A percentile compares a stretch with the other conserved stretches of the same genome.
These are phyloP conservation scores for Cosmia pyralina DNA, from an alignment of 2,888 invertebrate species.

Conservation along the genomic window DNA sequence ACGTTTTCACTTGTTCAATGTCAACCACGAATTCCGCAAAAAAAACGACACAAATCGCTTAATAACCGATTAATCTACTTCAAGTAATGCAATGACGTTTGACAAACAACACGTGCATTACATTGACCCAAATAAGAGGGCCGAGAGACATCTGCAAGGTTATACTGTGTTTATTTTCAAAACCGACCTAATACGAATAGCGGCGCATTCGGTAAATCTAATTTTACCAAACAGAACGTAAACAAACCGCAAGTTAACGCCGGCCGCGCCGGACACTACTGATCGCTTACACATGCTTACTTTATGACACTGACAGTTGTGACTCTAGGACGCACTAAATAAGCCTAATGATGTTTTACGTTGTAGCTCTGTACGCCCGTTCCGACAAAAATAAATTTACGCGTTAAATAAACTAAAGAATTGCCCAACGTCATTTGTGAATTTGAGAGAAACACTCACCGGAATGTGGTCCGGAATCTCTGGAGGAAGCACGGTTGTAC, in stretches of 20 bases:
- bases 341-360: slow-evolving; percentile 77
- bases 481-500: slow-evolving; percentile 90
- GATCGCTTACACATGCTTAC: slow-evolving; percentile 80
- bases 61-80: slow-evolving; percentile 65
- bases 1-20: slow-evolving; percentile 52
- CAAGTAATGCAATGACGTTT: slow-evolving; percentile 72
- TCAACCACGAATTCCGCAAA: slow-evolving; percentile 45
- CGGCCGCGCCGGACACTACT: slow-evolving; percentile 72
- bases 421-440: slow-evolving; percentile 55
- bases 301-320: slow-evolving; percentile 79
- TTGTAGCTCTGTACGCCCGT: slow-evolving; percentile 70
- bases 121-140: slow-evolving; percentile 88
- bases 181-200: slow-evolving; percentile 87
- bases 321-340: slow-evolving; percentile 78
- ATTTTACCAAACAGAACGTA: slow-evolving; percentile 87
- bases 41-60: slow-evolving; percentile 55
- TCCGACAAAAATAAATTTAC: slow-evolving; percentile 82
- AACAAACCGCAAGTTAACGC: slow-evolving; percentile 86
- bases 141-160: slow-evolving; percentile 86
- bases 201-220: slow-evolving; percentile 85
- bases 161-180: slow-evolving; percentile 87
- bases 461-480: slow-evolving; percentile 89
- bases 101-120: slow-evolving; percentile 85
- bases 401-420: slow-evolving; percentile 72
- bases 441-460: slow-evolving; percentile 76